Percentiles rank a stretch among this genome's conserved stretches.
Conservation (phyloP, 2,113 vertebrate species). For the Rhynchopsitta pachyrhyncha region DNA sequence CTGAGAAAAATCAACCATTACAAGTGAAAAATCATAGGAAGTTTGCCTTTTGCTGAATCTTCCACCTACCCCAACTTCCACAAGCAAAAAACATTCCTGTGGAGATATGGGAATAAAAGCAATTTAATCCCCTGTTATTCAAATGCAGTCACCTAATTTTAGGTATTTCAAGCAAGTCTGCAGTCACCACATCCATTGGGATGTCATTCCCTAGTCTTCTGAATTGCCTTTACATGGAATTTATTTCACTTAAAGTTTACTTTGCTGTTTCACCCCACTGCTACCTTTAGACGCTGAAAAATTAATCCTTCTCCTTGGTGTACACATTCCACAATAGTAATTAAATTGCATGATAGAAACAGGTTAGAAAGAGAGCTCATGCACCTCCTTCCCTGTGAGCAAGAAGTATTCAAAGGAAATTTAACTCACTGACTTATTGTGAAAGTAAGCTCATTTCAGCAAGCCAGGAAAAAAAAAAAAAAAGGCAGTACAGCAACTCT, state of each 20-base stretch:
- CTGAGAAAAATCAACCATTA: not conserved
- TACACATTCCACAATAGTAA: not conserved
- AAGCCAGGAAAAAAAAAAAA: not conserved
- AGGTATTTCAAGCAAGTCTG: not conserved
- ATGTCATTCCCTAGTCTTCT: not conserved
- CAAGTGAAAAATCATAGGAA: not conserved
- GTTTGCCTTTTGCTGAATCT: not conserved
- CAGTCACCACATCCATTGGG: not conserved
- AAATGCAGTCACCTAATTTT: not conserved
- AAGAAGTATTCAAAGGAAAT: not conserved
- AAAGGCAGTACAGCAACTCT: not conserved
- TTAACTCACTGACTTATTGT: not conserved
- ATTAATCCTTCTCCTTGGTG: not conserved
- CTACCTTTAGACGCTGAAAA: not conserved
- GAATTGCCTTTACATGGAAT: not conserved
- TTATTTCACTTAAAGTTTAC: not conserved
- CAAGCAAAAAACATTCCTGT: not conserved
- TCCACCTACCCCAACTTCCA: accelerated
- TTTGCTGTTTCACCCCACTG: not conserved
- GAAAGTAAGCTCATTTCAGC: not conserved
- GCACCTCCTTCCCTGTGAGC: not conserved
- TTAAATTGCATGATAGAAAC: not conserved
- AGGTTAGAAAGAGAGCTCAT: not conserved
- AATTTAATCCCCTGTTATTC: not conserved
- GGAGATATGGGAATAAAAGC: not conserved